Base-by-base conservation (phyloP, 2,113 vertebrate genomes). In the Hypanus sabinus region DNA sequence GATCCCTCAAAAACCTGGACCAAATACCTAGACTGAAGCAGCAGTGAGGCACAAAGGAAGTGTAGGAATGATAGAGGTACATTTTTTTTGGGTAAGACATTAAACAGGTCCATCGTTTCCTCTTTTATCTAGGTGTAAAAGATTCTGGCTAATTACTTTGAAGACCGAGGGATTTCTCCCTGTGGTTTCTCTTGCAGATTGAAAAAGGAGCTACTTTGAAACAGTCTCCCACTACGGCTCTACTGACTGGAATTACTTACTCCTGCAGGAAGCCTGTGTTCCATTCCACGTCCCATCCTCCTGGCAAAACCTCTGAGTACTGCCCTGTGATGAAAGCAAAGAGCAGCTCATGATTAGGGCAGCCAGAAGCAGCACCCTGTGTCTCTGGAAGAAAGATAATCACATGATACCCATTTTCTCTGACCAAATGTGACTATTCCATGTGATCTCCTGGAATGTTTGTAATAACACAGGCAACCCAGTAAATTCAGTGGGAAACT, bases 261-360 rank as follows among this genome's bases (percentile, higher is more conserved):
- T 98, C 95, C 95, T 97, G 96, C 99, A 99, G 1, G 94, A 93
- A 0, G 98, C 98, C 62, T 95, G 95, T 33, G 90, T 95, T 95
- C 98, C 98, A 92, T 97, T 99, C 99, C 99, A 99, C 0, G 95
- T 96, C 95, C 95, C 94, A 60, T 98, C 97, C 94, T 96, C 97
- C 94, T 97, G 97, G 95, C 99, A 99, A 88, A 96, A 96, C 76
- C 97, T 97, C 94, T 98, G 95, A 73, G 95, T 90, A 95, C 97
- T 96, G 94, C 98, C 99, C 98, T 99, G 95, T 94, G 90, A 94
- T 95, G 83, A 6, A 95, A 94, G 20, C 94, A 36, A 94, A 94
- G 71, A 55, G 20, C 91, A 93, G 46, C 46, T 46, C 46, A 46
- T 46, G 73, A 93, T 24, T 73, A 14, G 68, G 55, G 22, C 0